These are phyloP conservation scores for Agraylea sexmaculata DNA, from an alignment of 1,140 invertebrate species.

Conservation along the genomic window DNA sequence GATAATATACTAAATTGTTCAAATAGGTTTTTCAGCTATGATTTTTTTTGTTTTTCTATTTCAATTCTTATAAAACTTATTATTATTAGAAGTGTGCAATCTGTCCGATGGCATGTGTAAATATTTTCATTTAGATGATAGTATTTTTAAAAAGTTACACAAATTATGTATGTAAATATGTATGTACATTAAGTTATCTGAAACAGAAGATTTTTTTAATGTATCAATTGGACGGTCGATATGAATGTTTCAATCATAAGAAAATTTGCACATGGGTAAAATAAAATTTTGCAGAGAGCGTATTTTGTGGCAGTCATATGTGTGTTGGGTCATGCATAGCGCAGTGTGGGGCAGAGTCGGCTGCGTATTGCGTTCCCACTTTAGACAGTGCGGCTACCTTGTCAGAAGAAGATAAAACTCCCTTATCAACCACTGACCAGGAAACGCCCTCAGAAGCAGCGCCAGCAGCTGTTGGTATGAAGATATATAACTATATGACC, in stretches of 20 bases:
- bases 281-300: conserved; percentile 21
- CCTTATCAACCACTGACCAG: conserved; percentile 24
- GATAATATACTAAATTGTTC: not conserved
- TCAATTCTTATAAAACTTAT: not conserved
- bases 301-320: conserved; percentile 19
- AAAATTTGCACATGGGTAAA: conserved; percentile 13
- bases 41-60: not conserved
- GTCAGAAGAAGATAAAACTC: conserved; percentile 2
- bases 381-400: conserved; percentile 26
- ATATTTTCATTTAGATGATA: too few species aligned
- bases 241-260: not conserved
- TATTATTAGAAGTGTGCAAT: not conserved
- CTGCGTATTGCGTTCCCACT: conserved; percentile 32
- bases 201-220: too few species aligned
- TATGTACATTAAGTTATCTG: too few species aligned
- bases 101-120: not conserved
- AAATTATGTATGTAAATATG: too few species aligned
- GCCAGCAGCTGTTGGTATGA: not conserved
- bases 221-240: not conserved
- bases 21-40: not conserved
- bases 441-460: conserved; percentile 17
- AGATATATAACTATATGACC: not conserved
- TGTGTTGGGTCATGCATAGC: conserved; percentile 38
- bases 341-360: conserved; percentile 33
- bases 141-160: too few species aligned